A percentile compares a stretch with the other conserved stretches of the same genome.
Conservation (phyloP, 1,140 invertebrate species). For the Pantala flavescens region DNA sequence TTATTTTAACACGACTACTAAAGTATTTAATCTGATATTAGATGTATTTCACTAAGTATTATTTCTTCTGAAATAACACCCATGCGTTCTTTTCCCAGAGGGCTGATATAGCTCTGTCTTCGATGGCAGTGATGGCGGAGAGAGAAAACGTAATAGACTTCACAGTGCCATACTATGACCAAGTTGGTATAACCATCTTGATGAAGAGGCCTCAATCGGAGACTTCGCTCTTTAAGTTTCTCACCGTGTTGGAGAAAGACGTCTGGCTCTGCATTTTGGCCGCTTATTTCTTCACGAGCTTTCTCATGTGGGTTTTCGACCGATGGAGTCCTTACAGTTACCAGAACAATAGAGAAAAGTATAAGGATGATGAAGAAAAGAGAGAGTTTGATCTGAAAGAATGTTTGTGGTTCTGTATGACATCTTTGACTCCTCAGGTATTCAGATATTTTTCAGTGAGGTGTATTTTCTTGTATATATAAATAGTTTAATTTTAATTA, state of each 20-base stretch:
- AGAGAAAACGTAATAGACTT: conserved; percentile 90
- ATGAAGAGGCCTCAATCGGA: conserved; percentile 69
- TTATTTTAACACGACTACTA: not conserved
- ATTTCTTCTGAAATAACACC: too few species aligned
- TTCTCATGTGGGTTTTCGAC: conserved; percentile 92
- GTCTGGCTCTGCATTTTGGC: conserved; percentile 94
- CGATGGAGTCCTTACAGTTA: conserved; percentile 93
- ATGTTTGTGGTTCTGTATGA: conserved; percentile 98
- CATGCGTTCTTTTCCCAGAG: conserved; percentile 32
- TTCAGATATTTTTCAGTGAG: too few species aligned
- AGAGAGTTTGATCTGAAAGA: conserved; percentile 92
- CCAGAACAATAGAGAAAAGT: conserved; percentile 88
- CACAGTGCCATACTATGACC: conserved; percentile 89
- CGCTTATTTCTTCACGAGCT: conserved; percentile 89
- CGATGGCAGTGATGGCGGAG: conserved; percentile 87
- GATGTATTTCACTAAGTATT: too few species aligned
- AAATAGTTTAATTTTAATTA: too few species aligned
- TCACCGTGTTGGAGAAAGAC: conserved; percentile 88
- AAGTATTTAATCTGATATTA: too few species aligned
- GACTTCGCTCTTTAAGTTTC: conserved; percentile 91
- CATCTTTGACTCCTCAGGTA: conserved; percentile 85
- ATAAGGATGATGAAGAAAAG: conserved; percentile 88
- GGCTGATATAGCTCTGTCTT: conserved; percentile 80
- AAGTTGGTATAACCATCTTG: conserved; percentile 87
- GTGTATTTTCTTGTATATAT: not conserved